Base-by-base conservation (phyloP, 2,797 vertebrate species). In the Hypotaenidia okinawae region DNA sequence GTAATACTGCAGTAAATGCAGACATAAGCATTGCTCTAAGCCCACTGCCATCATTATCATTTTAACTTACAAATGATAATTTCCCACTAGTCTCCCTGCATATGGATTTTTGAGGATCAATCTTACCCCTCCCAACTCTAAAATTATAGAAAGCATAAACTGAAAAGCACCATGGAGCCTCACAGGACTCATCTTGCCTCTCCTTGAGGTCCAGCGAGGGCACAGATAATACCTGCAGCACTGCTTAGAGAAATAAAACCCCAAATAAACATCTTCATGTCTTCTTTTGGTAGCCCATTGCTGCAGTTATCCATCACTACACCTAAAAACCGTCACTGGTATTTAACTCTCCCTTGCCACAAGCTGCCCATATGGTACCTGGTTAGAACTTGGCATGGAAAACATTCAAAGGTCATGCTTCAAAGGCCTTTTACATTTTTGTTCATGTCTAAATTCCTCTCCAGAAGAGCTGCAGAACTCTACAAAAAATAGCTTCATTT, bases 151-250 rank as follows among this genome's bases (percentile, higher is more conserved):
- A 58, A 67, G 4, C 41, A 14, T 9, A 16, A 37, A 43, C 24
- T 4, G 32, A 49, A 37, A 67, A 72, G 33, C 58, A 2, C 2
- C 5, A 39, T 1, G 15, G 14, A 68, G 28, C 11, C 72, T 59
- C 19, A 9, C 22, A 21, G 63, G 63, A 47, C 21, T 52, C 17
- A 0, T 16, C n/a, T 17, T 4, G 1, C n/a, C n/a, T 8, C 45
- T 55, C 55, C 73, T 6, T 27, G 10, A 2, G 14, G 32, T 24
- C 18, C 0, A 2, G 10, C 3, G 28, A 52, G 32, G 16, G 32
- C 37, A 47, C 47, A 43, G 30, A 22, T 13, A 64, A 28, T 9
- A 67, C 5, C 41, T 17, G 45, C 30, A 43, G 72, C n/a, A 10
- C n/a, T 28, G 11, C 6, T 52, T 6, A 47, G 21, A 83, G 32